Evolutionary conservation across 2,888 invertebrate species (phyloP).

Genomic region (Andricus quercusramuli): DNA sequence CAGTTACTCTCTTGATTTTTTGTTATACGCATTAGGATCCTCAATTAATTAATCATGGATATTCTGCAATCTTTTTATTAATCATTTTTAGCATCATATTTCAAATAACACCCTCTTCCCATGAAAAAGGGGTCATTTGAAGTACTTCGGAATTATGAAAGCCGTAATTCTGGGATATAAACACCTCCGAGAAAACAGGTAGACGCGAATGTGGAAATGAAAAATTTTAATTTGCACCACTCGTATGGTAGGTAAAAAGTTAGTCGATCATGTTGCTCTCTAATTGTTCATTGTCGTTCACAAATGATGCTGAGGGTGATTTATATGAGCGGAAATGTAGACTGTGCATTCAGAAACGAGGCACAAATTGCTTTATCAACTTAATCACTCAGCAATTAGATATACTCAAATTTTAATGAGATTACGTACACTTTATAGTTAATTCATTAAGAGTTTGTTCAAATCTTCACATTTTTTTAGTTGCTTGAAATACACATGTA

Average conservation of each 20-base stretch:
- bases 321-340: neutral
- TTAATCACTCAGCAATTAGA: conserved; percentile 19
- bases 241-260: conserved; percentile 23
- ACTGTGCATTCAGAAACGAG: neutral
- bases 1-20: neutral
- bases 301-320: conserved; percentile 25
- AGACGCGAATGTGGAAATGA: neutral
- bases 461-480: neutral
- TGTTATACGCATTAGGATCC: neutral
- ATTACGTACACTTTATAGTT: neutral
- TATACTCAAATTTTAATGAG: neutral
- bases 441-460: neutral
- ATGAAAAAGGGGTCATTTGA: too few species aligned
- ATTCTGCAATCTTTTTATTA: too few species aligned
- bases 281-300: conserved; percentile 48
- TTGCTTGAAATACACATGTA: neutral
- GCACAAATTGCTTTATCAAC: conserved; percentile 20
- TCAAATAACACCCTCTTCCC: too few species aligned
- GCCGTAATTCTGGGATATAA: neutral
- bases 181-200: neutral
- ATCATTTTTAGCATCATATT: too few species aligned
- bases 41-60: too few species aligned
- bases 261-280: conserved; percentile 41
- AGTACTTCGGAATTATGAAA: neutral
- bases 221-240: conserved; percentile 32